Base-by-base conservation (phyloP, 2,888 invertebrate species). In the Caradrina clavipalpis region DNA sequence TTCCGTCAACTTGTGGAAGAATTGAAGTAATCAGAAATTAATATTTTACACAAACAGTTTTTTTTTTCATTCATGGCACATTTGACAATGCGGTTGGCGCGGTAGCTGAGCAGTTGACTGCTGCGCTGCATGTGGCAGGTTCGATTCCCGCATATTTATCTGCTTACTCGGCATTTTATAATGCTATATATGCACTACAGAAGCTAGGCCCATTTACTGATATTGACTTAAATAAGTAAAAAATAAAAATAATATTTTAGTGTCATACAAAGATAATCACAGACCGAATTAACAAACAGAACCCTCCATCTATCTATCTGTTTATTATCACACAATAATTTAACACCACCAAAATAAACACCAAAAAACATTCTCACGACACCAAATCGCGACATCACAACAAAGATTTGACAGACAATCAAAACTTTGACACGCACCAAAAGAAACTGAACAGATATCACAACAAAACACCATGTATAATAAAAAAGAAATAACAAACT, bases 361-460 rank as follows among this genome's bases (percentile, higher is more conserved):
- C 56, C 78, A 70, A 82, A 87, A 88, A 88, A 87, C 84, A 89
- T 93, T 95, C 95, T 89, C 94, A 94, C 94, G 90, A 81, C 81
- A 69, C 73, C 64, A 84, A 86, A 89, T 87, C 85, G 76, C 74
- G 76, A 84, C 85, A 90, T 92, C 92, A 90, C 91, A 91, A 94
- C 93, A 91, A 92, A 94, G 55, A 94, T 95, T 92, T 95, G 95
- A 95, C 95, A 94, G 89, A 92, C 91, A 89, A 91, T 95, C 95
- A 95, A 92, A 95, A 93, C 91, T 91, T 76, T 86, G 93, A 87
- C 95, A 93, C 95, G 91, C 93, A 92, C 91, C 91, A 60, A 83
- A 91, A 92, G 93, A 91, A 93, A 90, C 90, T 87, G 87, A 81
- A 87, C 84, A 82, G 90, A 93, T 86, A 92, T 89, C 89, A 90